Base-by-base conservation (phyloP, 2,113 vertebrate genomes). In the Elaphurus davidianus region DNA sequence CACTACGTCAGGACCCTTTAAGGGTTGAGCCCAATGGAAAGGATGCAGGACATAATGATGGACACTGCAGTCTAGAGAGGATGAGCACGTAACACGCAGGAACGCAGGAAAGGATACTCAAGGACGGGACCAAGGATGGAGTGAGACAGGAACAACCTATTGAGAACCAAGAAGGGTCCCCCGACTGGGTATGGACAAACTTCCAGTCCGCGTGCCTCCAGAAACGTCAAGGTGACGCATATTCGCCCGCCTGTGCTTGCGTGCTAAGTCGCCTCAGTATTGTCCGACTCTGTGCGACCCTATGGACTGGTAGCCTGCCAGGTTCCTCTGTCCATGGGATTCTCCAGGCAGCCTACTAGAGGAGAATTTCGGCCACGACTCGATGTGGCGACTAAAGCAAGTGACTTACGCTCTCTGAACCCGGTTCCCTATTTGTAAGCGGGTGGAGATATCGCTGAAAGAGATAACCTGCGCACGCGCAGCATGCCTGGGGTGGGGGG, bases 361-460 rank as follows among this genome's bases (percentile, higher is more conserved):
- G 28, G 1, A 25, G 55, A 92, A 59, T 14, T 8, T 10, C 7
- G 4, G 59, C 17, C 45, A 54, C 52, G 23, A 16, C 78, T 13
- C 36, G 6, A 12, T 0, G 11, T 15, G 15, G 33, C 4, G 13
- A 15, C 54, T 2, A 79, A 43, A n/a, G 21, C 64, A 25, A 60
- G 6, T 0, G 8, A 50, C 36, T 15, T 2, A 3, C 4, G 21
- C 30, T 15, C 47, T 13, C 52, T 9, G 23, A 25, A 43, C 71
- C 40, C 5, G 15, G 4, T 17, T 21, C 30, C 57, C n/a, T 12
- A 12, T 10, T 2, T n/a, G 40, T 11, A n/a, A 40, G 40, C 0
- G 6, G 27, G 5, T 2, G 25, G n/a, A 7, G 40, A 14, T 5
- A 54, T 2, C 16, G 5, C 17, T 0, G 40, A 14, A 1, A 21